Conservation (phyloP, 2,888 invertebrate genomes). For the Hyppa rectilinea region DNA sequence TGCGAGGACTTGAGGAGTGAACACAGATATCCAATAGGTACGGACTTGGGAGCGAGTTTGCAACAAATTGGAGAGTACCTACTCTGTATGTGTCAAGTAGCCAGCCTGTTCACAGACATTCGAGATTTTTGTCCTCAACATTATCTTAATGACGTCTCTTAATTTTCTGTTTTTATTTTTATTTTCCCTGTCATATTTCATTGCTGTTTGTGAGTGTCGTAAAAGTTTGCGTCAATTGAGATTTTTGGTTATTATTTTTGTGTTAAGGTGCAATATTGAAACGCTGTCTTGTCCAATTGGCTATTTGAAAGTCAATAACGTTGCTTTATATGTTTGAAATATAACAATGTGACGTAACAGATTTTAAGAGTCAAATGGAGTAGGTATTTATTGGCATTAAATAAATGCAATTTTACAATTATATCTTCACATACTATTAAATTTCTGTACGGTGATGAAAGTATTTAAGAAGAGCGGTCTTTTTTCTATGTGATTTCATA, state of each 20-base stretch:
- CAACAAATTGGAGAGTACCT: slow-evolving; percentile 74
- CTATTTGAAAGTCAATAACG: too few species aligned
- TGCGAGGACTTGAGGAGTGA: slow-evolving; percentile 21
- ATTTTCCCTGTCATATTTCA: slow-evolving; percentile 8
- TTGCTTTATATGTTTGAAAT: too few species aligned
- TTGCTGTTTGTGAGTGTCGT: slow-evolving; percentile 9
- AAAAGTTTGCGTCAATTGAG: slow-evolving; percentile 1
- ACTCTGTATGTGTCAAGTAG: slow-evolving; percentile 72
- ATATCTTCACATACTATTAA: too few species aligned
- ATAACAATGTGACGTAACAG: too few species aligned
- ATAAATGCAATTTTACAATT: too few species aligned
- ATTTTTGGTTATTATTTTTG: slow-evolving; percentile 9
- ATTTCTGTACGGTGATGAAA: too few species aligned
- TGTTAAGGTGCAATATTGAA: not conserved
- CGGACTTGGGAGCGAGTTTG: slow-evolving; percentile 60
- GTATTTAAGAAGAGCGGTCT: too few species aligned
- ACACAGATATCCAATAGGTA: slow-evolving; percentile 58
- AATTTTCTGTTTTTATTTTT: slow-evolving; percentile 51
- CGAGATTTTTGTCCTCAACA: slow-evolving; percentile 62
- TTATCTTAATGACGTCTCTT: slow-evolving; percentile 66
- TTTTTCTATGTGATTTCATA: too few species aligned
- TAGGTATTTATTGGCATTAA: too few species aligned
- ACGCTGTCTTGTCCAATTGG: not conserved
- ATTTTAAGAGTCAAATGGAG: too few species aligned
- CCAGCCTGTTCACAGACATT: slow-evolving; percentile 61